Base-by-base conservation (phyloP, 2,113 vertebrate species). In the Pangasianodon gigas region DNA sequence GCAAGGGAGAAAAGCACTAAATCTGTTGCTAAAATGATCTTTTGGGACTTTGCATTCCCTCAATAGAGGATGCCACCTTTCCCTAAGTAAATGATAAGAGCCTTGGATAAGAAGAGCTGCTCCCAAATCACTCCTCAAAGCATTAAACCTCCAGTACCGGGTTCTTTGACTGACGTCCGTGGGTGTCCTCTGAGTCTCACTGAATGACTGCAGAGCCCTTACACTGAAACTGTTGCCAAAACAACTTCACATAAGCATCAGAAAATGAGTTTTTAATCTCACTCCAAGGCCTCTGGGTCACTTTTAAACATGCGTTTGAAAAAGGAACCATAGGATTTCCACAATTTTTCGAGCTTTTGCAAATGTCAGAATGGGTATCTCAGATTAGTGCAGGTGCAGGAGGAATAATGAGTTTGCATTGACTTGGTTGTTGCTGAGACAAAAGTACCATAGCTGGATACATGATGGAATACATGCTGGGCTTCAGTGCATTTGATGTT, bases 181-280 rank as follows among this genome's bases (percentile, higher is more conserved):
- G 44, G 29, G 29, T 54, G 58, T 65, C 87, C 60, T 51, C 11
- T 1, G 79, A 83, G 87, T 14, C 58, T 37, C 48, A 29, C 46
- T 26, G 60, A 26, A 69, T 52, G 60, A 51, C 65, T 82, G 6
- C 79, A 82, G 62, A 29, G 46, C 8, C 2, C 21, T 86, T 82
- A 52, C 24, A 26, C 54, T 37, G 79, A 52, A 87, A 37, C 80
- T 54, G 18, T 44, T 87, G 87, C 79, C 88, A 89, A 91, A 89
- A 86, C 84, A 84, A n/a, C 84, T 88, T 75, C 79, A 88, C 58
- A 58, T 77, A 82, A 86, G 56, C 84, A 74, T 58, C 67, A 87
- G 87, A 90, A 87, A 87, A 90, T 83, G 51, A 83, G 69, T 89
- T 90, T 88, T 88, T 89, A 90, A 92, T 90, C 83, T 92, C 13